Base-by-base conservation (phyloP, 2,797 vertebrate species). In the Argyrosomus regius region DNA sequence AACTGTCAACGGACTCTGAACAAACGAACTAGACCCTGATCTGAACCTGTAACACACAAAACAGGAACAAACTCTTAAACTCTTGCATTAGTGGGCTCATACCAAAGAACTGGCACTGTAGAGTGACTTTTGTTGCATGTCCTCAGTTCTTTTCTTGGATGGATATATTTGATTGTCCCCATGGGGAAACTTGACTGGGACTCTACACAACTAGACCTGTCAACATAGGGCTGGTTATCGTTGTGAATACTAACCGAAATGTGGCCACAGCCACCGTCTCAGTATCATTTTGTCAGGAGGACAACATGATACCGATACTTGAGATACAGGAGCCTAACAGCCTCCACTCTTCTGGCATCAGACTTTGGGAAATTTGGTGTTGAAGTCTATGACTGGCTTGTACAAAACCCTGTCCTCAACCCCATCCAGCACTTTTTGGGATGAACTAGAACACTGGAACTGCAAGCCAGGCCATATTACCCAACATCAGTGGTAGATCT, bases 1-100 rank as follows among this genome's bases (percentile, higher is more conserved):
- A 78, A 92, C 82, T 65, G 83, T 90, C 77, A 89, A 50, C 0
- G 94, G 94, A 72, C 89, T 93, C 41, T 83, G 93, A 81, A 91
- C 72, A 84, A 96, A 91, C 5, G 93, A 94, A 64, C 90, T 88
- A 0, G 94, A 94, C 62, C 94, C 93, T 49, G 92, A 88, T 91
- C 93, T 93, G 84, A 89, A 86, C 82, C 94, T 95, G 76, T 18
- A 58, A 74, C 14, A 85, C 13, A 81, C 6, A 82, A 28, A 60
- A 39, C 22, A 85, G 45, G 13, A 58, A 53, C 31, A 50, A 31
- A 41, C 26, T 65, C 35, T 58, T 39, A 24, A 31, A 41, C 26
- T 54, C 28, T 10, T 22, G 24, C 8, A 43, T 26, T 45, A 9
- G 1, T 28, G 20, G 6, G 11, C 12, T 65, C 8, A 31, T 7